Evolutionary conservation across 1,140 invertebrate species (phyloP), one percentile per base, ranked within the genome.

Genomic region (Scaptodrosophila lebanonensis): DNA sequence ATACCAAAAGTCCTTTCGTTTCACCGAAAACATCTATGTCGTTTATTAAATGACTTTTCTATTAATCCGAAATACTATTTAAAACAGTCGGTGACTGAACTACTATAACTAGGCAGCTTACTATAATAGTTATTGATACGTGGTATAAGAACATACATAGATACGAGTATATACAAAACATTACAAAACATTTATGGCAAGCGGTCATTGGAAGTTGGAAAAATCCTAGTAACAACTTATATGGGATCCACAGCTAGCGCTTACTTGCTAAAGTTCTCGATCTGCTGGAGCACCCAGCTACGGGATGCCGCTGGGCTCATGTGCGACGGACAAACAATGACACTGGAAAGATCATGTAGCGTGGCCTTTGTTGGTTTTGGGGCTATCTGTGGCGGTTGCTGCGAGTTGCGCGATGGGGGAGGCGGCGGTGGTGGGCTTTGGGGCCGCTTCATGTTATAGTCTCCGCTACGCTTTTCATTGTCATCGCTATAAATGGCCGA

Each of bases 401-500:
- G 70, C 9, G 44, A 48, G 8, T 45, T 60, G 12, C 58, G 59
- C 17, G 63, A 9, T 4, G 67, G 71, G 1, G 69, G 64, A 2
- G 83, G 77, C n/a, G 68, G 76, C 7, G 73, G 68, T 13, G 64
- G 63, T 3, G 77, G 73, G 56, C 77, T 86, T 22, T 40, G 52
- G 9, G 76, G 67, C 0, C 63, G 45, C 9, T 79, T 76, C 9
- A 56, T 16, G 2, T 85, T 70, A 11, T 61, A 64, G 17, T 84
- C 76, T 0, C 27, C 22, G 11, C 53, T 66, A 11, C 77, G 73
- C 35, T 72, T 84, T 42, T 51, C 92, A n/a, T 88, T 92, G 12
- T 88, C 89, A 64, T 95, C 94, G 43, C 93, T 95, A 69, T 95
- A 95, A 76, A 95, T 93, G 66, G 94, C 94, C 69, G 93, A 94